Evolutionary conservation across 2,888 invertebrate genomes (phyloP).

Genomic region (Polyommatus iphigenia): DNA sequence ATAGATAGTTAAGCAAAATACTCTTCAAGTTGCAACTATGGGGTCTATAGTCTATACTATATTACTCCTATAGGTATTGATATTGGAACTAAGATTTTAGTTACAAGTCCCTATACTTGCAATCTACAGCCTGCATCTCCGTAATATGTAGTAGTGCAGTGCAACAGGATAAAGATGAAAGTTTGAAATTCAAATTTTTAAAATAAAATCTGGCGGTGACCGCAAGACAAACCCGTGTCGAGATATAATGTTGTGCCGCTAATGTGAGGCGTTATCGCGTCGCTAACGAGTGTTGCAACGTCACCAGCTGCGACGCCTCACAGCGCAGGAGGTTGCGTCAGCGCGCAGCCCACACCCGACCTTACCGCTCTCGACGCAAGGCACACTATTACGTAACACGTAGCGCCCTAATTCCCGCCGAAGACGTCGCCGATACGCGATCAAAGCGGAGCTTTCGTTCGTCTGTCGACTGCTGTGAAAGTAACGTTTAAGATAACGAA

Average conservation of each 20-base stretch:
- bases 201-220: too few species aligned
- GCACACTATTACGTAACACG: neutral
- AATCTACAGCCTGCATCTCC: too few species aligned
- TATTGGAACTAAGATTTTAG: too few species aligned
- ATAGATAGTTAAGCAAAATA: too few species aligned
- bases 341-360: neutral
- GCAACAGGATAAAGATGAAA: too few species aligned
- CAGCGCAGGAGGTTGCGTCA: neutral
- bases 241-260: neutral
- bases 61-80: too few species aligned
- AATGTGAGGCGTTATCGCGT: neutral
- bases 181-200: too few species aligned
- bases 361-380: neutral
- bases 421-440: neutral
- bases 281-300: neutral
- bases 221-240: neutral
- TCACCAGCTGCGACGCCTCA: neutral
- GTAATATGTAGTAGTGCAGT: too few species aligned
- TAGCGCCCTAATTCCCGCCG: neutral
- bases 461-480: neutral
- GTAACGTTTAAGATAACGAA: neutral
- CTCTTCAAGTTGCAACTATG: too few species aligned
- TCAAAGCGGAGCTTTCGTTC: neutral
- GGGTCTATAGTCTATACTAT: too few species aligned
- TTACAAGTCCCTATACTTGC: too few species aligned